Base-by-base conservation (phyloP, 2,888 invertebrate species). In the Pseudococcus longispinus region DNA sequence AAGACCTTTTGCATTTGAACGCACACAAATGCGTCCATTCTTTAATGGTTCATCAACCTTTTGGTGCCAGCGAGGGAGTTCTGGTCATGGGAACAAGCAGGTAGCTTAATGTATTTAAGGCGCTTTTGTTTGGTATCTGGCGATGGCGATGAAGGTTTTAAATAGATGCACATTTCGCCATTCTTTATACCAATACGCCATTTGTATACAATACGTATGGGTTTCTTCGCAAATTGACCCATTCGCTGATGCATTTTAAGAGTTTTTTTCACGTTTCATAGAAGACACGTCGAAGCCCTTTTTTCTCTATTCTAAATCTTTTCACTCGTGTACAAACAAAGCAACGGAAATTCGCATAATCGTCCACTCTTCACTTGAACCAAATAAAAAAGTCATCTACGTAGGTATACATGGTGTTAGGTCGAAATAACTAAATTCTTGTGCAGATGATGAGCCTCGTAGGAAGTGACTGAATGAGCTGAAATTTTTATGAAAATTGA, bases 31-130 rank as follows among this genome's bases (percentile, higher is more conserved):
- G 23, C 11, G 9, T 60, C 60, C 11, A 23, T 60, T 60, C 60
- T 60, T 20, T 11, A 74, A 80, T 80, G 77, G 77, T 80, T 80
- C 77, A 80, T 80, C 77, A 80, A 80, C 77, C 77, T 80, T 80
- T 74, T n/a, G 74, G 74, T 74, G 32, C 74, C 74, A 74, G 42
- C 42, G 77, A 80, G 77, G 77, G 77, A 80, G 77, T 37, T 42
- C 29, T 74, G 32, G 74, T 74, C 37, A 37, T 80, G 77, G 77
- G 77, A 80, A 80, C 77, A 32, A 42, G 42, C 77, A 80, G 77
- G 77, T 80, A 80, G 77, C 74, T 77, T 20, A 42, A 42, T 80
- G 37, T 13, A 74, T 74, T 74, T 29, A 3, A 37, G 26, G 60
- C 3, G 23, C 74, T 74, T 74, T 74, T 74, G 77, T 80, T 37